Percentiles rank a stretch among this genome's conserved stretches.
phyloP scores from a whole-genome alignment of 1,140 invertebrate species.

The Panulirus ornatus region DNA sequence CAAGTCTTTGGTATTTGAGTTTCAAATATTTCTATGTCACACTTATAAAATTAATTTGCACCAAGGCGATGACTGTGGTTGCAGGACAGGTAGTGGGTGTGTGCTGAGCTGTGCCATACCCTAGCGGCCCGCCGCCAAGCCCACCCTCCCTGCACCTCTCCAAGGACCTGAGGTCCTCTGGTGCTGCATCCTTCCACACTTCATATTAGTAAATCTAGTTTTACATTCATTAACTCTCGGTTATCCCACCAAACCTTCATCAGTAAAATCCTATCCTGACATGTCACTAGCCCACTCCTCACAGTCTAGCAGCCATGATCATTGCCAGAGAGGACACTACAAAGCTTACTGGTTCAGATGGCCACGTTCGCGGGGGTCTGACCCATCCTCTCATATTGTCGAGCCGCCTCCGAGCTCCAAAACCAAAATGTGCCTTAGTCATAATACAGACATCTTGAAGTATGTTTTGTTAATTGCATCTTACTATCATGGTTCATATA shows the following conservation, averaged over 20 bases:
- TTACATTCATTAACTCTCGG: constrained; percentile 11
- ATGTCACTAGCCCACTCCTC: constrained; percentile 30
- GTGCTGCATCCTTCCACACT: background rate
- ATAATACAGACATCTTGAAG: constrained; percentile 13
- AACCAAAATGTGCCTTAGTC: background rate
- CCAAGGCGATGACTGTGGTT: background rate
- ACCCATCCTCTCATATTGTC: constrained; percentile 68
- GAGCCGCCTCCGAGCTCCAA: constrained; percentile 40
- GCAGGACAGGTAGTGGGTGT: background rate
- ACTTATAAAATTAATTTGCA: constrained; percentile 55
- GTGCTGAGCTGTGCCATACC: background rate
- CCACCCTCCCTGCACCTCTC: background rate
- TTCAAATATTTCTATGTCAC: constrained; percentile 20
- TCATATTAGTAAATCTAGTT: background rate
- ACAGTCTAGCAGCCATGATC: background rate
- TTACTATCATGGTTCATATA: background rate
- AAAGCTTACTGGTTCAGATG: constrained; percentile 57
- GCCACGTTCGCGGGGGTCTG: constrained; percentile 61
- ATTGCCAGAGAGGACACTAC: constrained; percentile 18
- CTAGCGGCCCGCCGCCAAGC: background rate
- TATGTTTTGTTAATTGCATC: background rate
- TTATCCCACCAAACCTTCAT: constrained; percentile 30
- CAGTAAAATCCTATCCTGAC: constrained; percentile 16
- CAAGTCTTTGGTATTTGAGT: constrained; percentile 6
- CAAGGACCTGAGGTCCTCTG: constrained; percentile 1